Evolutionary conservation across 2,888 invertebrate genomes (phyloP), one percentile per base, ranked within the genome.

Genomic region (Euphydryas editha): DNA sequence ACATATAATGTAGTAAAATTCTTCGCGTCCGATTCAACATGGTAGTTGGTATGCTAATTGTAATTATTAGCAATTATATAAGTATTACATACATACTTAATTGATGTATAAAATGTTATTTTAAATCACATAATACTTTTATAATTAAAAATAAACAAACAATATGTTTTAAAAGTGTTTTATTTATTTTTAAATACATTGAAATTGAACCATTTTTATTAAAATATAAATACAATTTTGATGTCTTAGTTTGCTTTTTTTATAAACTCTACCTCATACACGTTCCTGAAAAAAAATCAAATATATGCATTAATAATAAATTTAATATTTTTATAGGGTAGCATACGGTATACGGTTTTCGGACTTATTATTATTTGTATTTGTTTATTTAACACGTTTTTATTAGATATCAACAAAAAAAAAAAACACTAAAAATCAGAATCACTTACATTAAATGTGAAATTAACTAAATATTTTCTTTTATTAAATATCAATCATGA

Each of bases 251-350:
- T 24, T 24, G 6, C 30, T n/a, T 36, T 20, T 44, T 49, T 67
- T 46, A 57, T 20, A 44, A 18, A n/a, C 18, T 75, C 30, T 67
- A 77, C 46, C 74, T 75, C 75, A 81, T 78, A 68, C 86, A 86
- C 18, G 84, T 82, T 66, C 75, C 86, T 86, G 81, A 67, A 83
- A 85, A 65, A 65, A 83, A 63, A 44, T 64, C 37, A 47, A 54
- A 30, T 2, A 54, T 30, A 11, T 10, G 11, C 13, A 1, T 1
- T 39, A 39, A 39, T 11, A 85, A 65, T 64, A 83, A 62, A 39
- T 64, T 42, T 47, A 54, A n/a, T 3, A 54, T 30, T 39, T 39
- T 39, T 39, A 39, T 11, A 39, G 39, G 1, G 2, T 39, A 39
- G 11, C 13, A 39, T 39, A 10, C 1, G 36, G 36, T 8, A 4